Conservation (phyloP, 1,140 invertebrate species). For the Pseudomyrmex cubaensis region DNA sequence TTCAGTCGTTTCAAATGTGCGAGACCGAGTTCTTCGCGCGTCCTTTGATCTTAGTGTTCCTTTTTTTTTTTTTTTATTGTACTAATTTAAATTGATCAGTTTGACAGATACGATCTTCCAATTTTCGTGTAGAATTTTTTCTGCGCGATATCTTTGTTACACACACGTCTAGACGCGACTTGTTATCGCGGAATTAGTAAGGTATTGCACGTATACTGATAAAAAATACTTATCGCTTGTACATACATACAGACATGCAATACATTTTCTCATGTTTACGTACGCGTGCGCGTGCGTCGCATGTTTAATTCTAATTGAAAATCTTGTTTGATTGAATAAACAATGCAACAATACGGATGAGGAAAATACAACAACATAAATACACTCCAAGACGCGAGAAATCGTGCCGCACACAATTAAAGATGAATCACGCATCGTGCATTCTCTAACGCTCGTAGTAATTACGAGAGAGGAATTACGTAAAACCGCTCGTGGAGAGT, state of each 20-base stretch:
- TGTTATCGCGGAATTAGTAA: not conserved
- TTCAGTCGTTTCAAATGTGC: too few species aligned
- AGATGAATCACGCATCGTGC: conserved; percentile 64
- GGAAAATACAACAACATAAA: too few species aligned
- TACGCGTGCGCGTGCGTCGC: too few species aligned
- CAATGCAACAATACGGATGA: not conserved
- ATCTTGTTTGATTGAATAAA: not conserved
- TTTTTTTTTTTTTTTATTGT: too few species aligned
- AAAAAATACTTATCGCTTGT: conserved; percentile 7
- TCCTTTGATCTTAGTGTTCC: too few species aligned
- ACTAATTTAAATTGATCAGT: not conserved
- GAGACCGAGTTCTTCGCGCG: too few species aligned
- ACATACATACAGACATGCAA: not conserved
- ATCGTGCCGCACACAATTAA: conserved; percentile 62
- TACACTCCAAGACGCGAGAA: conserved; percentile 56
- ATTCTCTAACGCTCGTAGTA: conserved; percentile 57
- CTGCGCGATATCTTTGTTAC: not conserved
- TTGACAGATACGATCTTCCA: not conserved
- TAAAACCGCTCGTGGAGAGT: conserved; percentile 52
- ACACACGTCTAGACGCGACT: not conserved
- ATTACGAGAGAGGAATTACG: conserved; percentile 61
- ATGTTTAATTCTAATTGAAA: too few species aligned
- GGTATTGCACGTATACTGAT: not conserved
- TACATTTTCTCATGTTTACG: not conserved
- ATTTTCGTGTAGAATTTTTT: too few species aligned